A percentile compares a stretch with the other conserved stretches of the same genome.
phyloP scores from a whole-genome alignment of 1,140 invertebrate species.

The Dysdera silvatica region DNA sequence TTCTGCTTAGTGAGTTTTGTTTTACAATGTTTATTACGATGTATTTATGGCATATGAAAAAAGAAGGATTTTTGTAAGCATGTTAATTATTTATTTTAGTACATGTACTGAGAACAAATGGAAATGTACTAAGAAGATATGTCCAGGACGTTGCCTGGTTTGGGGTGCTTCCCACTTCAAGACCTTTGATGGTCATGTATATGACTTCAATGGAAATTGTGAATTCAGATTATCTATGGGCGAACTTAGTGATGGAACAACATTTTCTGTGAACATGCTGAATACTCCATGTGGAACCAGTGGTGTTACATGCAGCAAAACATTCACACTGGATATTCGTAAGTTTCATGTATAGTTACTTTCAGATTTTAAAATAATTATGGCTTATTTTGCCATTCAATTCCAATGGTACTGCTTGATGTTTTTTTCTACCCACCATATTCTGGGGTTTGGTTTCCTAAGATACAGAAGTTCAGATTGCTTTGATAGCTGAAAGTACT shows the following conservation, averaged over 20 bases:
- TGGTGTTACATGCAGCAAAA: slow-evolving; percentile 78
- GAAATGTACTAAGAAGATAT: slow-evolving; percentile 42
- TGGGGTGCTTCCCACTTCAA: slow-evolving; percentile 83
- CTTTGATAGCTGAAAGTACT: too few relatives aligned
- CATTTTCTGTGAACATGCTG: slow-evolving; percentile 45
- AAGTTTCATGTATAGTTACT: too few relatives aligned
- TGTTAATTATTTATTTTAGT: slow-evolving; percentile 48
- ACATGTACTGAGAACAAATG: slow-evolving; percentile 44
- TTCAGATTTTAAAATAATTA: too few relatives aligned
- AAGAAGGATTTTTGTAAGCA: too few relatives aligned
- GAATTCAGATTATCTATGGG: slow-evolving; percentile 75
- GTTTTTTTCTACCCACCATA: too few relatives aligned
- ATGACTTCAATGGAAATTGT: slow-evolving; percentile 79
- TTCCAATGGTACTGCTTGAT: too few relatives aligned
- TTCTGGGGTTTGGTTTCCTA: too few relatives aligned
- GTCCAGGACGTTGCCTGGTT: slow-evolving; percentile 60
- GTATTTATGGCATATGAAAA: too few relatives aligned
- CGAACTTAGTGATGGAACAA: slow-evolving; percentile 42
- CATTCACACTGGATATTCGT: slow-evolving; percentile 55
- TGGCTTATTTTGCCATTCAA: too few relatives aligned
- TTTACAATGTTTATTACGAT: not conserved
- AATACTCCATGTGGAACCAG: slow-evolving; percentile 75
- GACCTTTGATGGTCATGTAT: slow-evolving; percentile 71
- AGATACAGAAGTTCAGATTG: too few relatives aligned
- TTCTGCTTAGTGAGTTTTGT: not conserved